These are phyloP conservation scores for Ormyrus rosae DNA, from an alignment of 2,888 invertebrate genomes.

Conservation along the genomic window DNA sequence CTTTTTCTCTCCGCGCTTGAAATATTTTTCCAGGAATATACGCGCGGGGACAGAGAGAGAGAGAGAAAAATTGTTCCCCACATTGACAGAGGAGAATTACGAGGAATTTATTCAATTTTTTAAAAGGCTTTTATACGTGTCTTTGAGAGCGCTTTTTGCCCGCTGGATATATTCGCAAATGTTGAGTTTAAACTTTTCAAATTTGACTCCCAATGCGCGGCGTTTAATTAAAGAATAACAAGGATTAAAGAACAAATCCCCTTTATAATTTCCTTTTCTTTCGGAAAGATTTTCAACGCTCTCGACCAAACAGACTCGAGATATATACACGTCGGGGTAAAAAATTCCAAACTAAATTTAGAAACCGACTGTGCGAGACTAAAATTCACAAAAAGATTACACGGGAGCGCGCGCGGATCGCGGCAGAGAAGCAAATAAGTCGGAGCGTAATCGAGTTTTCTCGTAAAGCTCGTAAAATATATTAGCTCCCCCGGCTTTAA, in stretches of 20 bases:
- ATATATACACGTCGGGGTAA: no score
- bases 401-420: not conserved
- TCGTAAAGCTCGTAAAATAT: slow-evolving; percentile 20
- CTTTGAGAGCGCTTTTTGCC: not conserved
- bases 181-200: slow-evolving; percentile 9
- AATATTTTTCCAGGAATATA: slow-evolving; percentile 26
- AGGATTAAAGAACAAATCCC: no score
- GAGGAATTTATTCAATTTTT: slow-evolving; percentile 44
- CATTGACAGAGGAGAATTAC: slow-evolving; percentile 33
- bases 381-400: no score
- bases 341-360: not conserved
- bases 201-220: not conserved
- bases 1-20: not conserved
- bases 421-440: not conserved
- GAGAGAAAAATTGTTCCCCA: slow-evolving; percentile 25
- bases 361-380: not conserved
- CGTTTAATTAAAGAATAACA: no score
- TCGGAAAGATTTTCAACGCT: no score
- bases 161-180: not conserved
- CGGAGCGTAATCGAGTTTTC: not conserved
- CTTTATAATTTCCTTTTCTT: no score
- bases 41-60: not conserved
- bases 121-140: slow-evolving; percentile 4
- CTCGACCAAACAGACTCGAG: no score
- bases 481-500: slow-evolving; percentile 13